Conservation (phyloP, 2,888 invertebrate species). For the Rhaphigaster nebulosa region DNA sequence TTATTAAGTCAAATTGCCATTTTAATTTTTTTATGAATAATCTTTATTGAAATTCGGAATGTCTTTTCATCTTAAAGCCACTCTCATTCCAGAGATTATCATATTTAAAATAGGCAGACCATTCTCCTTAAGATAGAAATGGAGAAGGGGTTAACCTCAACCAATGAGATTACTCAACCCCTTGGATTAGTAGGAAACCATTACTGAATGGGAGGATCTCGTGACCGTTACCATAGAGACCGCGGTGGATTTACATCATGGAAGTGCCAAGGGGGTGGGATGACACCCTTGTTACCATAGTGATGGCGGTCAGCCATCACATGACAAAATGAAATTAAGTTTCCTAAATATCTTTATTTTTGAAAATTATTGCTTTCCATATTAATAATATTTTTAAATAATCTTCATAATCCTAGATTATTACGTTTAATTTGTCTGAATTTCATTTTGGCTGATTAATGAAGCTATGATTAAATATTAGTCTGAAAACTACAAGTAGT, state of each 20-base stretch:
- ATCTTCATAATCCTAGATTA: neutral
- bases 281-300: neutral
- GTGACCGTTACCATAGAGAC: neutral
- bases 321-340: neutral
- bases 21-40: no score
- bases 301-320: neutral
- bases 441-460: neutral
- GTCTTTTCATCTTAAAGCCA: no score
- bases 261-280: neutral
- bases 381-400: neutral
- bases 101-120: neutral
- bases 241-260: constrained; percentile 17
- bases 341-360: neutral
- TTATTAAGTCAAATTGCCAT: no score
- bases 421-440: neutral
- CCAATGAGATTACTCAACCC: neutral
- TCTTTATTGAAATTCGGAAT: no score
- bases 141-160: neutral
- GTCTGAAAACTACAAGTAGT: neutral
- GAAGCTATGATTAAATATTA: neutral
- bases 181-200: neutral
- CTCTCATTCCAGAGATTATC: neutral
- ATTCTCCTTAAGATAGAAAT: neutral
- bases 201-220: constrained; percentile 25
- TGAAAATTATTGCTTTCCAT: neutral